phyloP scores from a whole-genome alignment of 2,888 invertebrate species.

The Caenorhabditis afra region DNA sequence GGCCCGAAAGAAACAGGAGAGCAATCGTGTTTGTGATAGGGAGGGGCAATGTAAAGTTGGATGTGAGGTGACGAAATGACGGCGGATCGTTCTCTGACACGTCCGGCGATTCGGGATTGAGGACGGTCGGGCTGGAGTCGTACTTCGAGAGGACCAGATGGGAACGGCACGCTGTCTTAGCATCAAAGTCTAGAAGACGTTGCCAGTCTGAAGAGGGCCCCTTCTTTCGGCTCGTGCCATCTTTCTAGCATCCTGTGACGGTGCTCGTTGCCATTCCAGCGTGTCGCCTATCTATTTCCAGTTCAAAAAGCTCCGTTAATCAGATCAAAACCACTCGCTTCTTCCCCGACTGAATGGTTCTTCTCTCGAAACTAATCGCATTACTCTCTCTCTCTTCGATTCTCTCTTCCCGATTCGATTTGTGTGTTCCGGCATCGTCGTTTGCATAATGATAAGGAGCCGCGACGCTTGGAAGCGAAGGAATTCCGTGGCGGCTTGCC shows the following conservation, averaged over 20 bases:
- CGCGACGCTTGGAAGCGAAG: constrained; percentile 25
- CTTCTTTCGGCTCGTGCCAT: not conserved
- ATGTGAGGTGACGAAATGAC: constrained; percentile 29
- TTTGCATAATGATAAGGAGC: constrained; percentile 18
- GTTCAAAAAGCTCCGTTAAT: constrained; percentile 6
- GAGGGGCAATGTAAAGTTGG: constrained; percentile 19
- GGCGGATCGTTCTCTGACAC: not conserved
- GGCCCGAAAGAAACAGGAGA: constrained; percentile 11
- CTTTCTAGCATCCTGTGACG: not conserved
- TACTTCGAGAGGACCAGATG: too few species aligned
- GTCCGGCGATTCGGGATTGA: not conserved
- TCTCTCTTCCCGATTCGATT: constrained; percentile 13
- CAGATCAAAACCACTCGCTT: constrained; percentile 18
- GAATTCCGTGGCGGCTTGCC: constrained; percentile 40
- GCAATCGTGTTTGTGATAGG: not conserved
- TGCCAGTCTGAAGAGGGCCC: not conserved
- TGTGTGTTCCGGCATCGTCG: constrained; percentile 40
- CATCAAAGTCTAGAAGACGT: too few species aligned
- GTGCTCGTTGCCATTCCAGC: constrained; percentile 19
- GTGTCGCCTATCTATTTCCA: constrained; percentile 24
- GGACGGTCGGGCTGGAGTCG: not conserved
- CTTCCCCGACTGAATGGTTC: not conserved
- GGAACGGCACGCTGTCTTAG: too few species aligned
- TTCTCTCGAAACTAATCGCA: constrained; percentile 31
- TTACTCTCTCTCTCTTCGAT: constrained; percentile 26